Evolutionary conservation across 1,140 invertebrate genomes (phyloP).

Genomic region (Euborellia annulipes): DNA sequence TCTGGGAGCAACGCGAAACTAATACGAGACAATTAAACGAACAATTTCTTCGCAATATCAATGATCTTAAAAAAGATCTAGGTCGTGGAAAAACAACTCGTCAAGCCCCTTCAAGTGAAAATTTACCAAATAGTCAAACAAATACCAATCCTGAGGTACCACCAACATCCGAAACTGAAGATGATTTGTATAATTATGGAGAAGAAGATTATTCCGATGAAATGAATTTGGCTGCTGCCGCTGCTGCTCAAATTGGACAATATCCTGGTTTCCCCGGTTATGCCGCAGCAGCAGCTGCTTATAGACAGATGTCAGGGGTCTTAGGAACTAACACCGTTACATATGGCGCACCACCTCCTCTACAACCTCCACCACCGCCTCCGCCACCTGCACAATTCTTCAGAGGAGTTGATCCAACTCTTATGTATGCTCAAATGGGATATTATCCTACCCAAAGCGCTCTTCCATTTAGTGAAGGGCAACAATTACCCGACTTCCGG

Average conservation of each 20-base stretch:
- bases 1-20: constrained; percentile 38
- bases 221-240: constrained; percentile 2
- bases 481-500: constrained; percentile 19
- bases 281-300: no score
- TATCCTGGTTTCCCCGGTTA: constrained; percentile 4
- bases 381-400: constrained; percentile 13
- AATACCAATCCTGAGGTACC: no score
- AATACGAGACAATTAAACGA: constrained; percentile 36
- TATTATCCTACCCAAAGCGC: constrained; percentile 23
- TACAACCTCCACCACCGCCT: constrained; percentile 18
- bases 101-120: no score
- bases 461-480: constrained; percentile 26
- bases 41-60: neutral
- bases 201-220: constrained; percentile 33
- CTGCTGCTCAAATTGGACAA: constrained; percentile 2
- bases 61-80: neutral
- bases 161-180: no score
- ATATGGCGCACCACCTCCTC: constrained; percentile 19
- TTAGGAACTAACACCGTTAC: constrained; percentile 10
- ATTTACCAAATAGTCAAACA: no score
- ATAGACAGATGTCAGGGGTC: constrained; percentile 7
- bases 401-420: constrained; percentile 6
- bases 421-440: constrained; percentile 22
- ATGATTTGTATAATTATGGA: constrained; percentile 42
- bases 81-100: neutral